These are phyloP conservation scores for Copidosoma aretas DNA, from an alignment of 2,888 invertebrate genomes.

Conservation along the genomic window DNA sequence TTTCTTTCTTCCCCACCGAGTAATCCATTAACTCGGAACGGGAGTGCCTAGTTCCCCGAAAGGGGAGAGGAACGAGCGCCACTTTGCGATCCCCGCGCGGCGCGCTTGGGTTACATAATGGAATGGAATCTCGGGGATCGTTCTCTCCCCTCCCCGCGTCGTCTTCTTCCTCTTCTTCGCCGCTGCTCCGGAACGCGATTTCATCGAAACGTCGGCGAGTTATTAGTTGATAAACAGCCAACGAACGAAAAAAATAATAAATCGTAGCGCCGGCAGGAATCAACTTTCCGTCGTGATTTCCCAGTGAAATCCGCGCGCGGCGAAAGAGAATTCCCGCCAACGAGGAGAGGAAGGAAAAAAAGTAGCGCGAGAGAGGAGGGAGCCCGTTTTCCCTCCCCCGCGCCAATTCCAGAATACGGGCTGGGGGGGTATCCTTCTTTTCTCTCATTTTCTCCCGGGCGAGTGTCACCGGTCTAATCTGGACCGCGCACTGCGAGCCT, in stretches of 20 bases:
- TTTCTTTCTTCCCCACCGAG: conserved; percentile 28
- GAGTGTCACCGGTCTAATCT: conserved; percentile 60
- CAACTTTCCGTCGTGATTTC: too few relatives aligned
- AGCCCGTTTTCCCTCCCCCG: conserved; percentile 13
- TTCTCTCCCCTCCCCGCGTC: conserved; percentile 19
- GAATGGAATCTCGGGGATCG: conserved; percentile 38
- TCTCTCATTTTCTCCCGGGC: conserved; percentile 29
- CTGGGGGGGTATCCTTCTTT: conserved; percentile 26
- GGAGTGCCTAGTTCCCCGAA: conserved; percentile 32
- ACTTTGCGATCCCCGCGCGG: conserved; percentile 34
- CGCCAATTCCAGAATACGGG: conserved; percentile 14
- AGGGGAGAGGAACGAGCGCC: conserved; percentile 32
- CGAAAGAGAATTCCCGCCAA: not conserved
- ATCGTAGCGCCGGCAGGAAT: too few relatives aligned
- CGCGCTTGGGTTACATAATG: conserved; percentile 37
- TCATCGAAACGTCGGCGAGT: too few relatives aligned
- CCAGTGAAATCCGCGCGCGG: conserved; percentile 25
- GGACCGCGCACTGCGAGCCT: conserved; percentile 63
- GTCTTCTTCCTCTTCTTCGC: not conserved
- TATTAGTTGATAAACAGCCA: too few relatives aligned
- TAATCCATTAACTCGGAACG: conserved; percentile 42
- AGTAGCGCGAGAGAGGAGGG: conserved; percentile 2
- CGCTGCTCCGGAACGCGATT: not conserved
- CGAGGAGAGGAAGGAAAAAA: not conserved
- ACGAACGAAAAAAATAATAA: too few relatives aligned